Percentiles rank a stretch among this genome's conserved stretches.
These are phyloP conservation scores for Enteromius argenteus DNA, from an alignment of 2,797 vertebrate genomes.

Conservation along the genomic window DNA sequence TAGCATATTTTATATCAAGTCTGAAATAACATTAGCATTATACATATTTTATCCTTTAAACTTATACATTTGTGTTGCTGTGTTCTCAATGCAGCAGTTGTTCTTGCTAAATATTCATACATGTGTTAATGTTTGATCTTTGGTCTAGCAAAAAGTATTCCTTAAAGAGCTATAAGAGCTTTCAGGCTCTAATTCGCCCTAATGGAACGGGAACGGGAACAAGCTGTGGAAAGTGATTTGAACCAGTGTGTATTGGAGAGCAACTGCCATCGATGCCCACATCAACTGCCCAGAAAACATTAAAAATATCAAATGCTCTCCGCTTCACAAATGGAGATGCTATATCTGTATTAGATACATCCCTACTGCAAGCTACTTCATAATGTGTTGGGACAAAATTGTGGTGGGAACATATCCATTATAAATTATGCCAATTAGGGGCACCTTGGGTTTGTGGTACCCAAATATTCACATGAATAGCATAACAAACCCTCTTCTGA, in stretches of 20 bases:
- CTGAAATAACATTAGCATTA: background rate
- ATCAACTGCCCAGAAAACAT: background rate
- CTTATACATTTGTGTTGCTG: conserved; percentile 5
- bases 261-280: background rate
- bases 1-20: background rate
- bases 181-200: background rate
- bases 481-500: conserved; percentile 16
- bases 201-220: background rate
- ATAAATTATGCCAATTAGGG: background rate
- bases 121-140: conserved; percentile 6
- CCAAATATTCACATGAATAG: conserved; percentile 27
- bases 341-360: background rate
- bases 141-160: background rate
- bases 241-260: background rate
- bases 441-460: conserved; percentile 19
- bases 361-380: conserved; percentile 1
- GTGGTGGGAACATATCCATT: background rate
- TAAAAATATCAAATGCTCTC: background rate
- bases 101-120: background rate
- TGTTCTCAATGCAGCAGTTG: background rate
- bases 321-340: background rate
- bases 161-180: background rate
- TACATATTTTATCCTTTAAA: background rate
- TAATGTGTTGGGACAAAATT: background rate
- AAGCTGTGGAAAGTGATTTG: background rate